Evolutionary conservation across 2,113 vertebrate genomes (phyloP), one percentile per base, ranked within the genome.

Genomic region (Nansenia antarctica): DNA sequence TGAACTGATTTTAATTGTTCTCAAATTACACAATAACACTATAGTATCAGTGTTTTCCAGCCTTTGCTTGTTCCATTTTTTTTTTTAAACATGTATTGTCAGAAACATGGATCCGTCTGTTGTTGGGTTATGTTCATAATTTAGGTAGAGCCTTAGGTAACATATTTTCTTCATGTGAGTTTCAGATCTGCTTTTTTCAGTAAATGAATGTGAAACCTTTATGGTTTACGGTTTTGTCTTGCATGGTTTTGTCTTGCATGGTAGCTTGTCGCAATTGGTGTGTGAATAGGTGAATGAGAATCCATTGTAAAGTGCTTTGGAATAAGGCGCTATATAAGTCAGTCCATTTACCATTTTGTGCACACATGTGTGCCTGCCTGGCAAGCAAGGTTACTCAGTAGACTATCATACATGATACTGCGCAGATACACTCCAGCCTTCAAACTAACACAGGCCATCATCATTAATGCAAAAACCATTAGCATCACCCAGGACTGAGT

Each of bases 151-250:
- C 11, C 1, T 15, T 3, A 42, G 39, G 39, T 7, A 8, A 15
- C 34, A 42, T 3, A 6, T 42, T 42, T 11, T 8, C 3, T 8
- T 3, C 11, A 42, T 11, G 9, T 11, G 11, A 5, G 11, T n/a
- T 14, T 68, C 18, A 42, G 32, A n/a, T 14, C 14, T 12, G 5
- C 14, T 37, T 74, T 67, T 62, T 30, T 2, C n/a, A 59, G 37
- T 66, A 84, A 70, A 71, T 53, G 79, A 90, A 89, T 87, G 65
- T 72, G 76, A 89, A 89, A 89, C 78, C 8, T 3, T 9, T 37
- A 58, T 39, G n/a, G 58, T 60, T 32, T n/a, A n/a, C n/a, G n/a
- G n/a, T n/a, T n/a, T n/a, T n/a, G n/a, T n/a, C n/a, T n/a, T n/a
- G n/a, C n/a, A n/a, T n/a, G n/a, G n/a, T n/a, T n/a, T n/a, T n/a